These are phyloP conservation scores for Monarcha castaneiventris DNA, from an alignment of 2,113 vertebrate species.

Conservation along the genomic window DNA sequence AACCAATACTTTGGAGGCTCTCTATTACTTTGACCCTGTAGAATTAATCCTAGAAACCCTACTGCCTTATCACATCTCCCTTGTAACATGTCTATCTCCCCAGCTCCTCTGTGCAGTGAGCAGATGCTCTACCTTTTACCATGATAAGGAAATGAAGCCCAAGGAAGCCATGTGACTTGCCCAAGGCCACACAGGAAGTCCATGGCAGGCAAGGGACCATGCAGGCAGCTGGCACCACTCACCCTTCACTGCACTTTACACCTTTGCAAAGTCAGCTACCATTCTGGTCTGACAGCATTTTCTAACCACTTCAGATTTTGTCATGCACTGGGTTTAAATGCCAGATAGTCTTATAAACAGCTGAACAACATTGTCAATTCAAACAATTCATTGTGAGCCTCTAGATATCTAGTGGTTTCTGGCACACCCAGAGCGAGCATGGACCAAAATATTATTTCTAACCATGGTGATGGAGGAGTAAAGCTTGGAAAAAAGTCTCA, in stretches of 20 bases:
- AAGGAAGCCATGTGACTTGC: background rate
- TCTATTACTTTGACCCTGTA: background rate
- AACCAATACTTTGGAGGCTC: background rate
- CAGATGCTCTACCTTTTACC: background rate
- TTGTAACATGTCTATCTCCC: background rate
- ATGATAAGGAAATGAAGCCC: background rate
- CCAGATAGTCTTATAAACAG: background rate
- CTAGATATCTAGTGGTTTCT: background rate
- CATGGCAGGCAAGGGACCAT: background rate
- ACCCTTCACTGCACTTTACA: background rate
- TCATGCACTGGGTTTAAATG: background rate
- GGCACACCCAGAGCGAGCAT: background rate
- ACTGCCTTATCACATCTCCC: background rate
- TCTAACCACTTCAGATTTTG: background rate
- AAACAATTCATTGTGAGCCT: background rate
- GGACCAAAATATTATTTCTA: background rate
- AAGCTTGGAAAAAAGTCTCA: background rate
- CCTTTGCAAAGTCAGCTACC: background rate
- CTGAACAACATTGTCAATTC: background rate
- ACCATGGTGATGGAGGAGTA: background rate
- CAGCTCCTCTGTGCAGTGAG: background rate
- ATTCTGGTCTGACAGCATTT: constrained; percentile 2
- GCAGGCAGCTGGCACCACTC: background rate
- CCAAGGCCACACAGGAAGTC: background rate
- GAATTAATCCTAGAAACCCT: background rate